Base-by-base conservation (phyloP, 2,888 invertebrate species). In the Pachymerium ferrugineum region DNA sequence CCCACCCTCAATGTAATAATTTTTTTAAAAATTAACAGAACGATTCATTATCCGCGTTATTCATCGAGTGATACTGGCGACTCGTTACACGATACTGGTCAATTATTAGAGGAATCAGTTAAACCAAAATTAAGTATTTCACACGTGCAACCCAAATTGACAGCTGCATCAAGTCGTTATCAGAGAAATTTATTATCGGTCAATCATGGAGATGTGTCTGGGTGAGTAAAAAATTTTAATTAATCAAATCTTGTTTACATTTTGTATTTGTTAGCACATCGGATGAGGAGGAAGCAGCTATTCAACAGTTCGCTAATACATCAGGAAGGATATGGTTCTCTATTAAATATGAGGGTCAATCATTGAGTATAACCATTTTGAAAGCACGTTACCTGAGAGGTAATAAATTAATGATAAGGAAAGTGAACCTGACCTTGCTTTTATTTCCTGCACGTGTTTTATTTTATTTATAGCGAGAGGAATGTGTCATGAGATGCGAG, bases 401-500 rank as follows among this genome's bases (percentile, higher is more conserved):
- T 68, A 68, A 29, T 28, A 25, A 25, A 29, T 29, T 25, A 14
- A 28, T 68, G n/a, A 6, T n/a, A 54, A 8, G 6, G 4, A n/a
- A n/a, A n/a, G n/a, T n/a, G 22, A 54, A 54, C 22, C 22, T 54
- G 16, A 8, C 16, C n/a, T 54, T 22, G 54, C n/a, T n/a, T n/a
- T n/a, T n/a, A 8, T 16, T 54, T 22, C 14, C 8, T 8, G 10
- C n/a, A 70, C 6, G 14, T 72, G 25, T 25, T 29, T 47, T 5
- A 5, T 25, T 38, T 42, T 69, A 22, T 62, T 47, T 35, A 22
- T 31, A 74, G 74, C 67, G 30, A 54, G 73, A 16, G 75, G 76
- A 29, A 73, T 74, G 71, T 38, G 70, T 28, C 74, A 76, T 54
- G 71, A 75, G 28, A 68, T 72, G 0, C 35, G 74, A 68, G 74